Evolutionary conservation across 1,140 invertebrate species (phyloP).

Genomic region (Temnothorax curvispinosus): DNA sequence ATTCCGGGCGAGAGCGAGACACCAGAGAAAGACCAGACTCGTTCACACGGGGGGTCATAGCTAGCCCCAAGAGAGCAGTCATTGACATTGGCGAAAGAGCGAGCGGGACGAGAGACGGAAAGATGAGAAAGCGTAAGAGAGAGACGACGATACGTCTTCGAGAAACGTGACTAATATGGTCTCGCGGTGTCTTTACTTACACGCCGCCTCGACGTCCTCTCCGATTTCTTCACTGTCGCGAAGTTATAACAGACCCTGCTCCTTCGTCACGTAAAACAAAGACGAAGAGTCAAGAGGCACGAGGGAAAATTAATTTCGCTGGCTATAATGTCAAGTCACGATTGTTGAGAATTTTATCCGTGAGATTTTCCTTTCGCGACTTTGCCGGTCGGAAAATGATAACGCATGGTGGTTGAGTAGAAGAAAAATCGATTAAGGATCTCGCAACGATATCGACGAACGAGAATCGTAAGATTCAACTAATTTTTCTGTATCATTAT

Average conservation of each 20-base stretch:
- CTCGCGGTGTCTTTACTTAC: conserved; percentile 48
- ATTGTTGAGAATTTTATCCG: background rate
- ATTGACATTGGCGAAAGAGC: conserved; percentile 80
- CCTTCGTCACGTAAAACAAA: background rate
- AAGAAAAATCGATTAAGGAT: background rate
- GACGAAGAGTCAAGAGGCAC: background rate
- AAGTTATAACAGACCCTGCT: background rate
- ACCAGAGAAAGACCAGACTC: conserved; percentile 74
- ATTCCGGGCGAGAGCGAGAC: conserved; percentile 62
- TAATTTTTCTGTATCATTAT: background rate
- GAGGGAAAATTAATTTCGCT: conserved; percentile 27
- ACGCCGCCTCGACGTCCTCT: conserved; percentile 57
- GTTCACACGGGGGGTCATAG: conserved; percentile 75
- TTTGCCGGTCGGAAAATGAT: background rate
- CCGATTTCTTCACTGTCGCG: conserved; percentile 51
- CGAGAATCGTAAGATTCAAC: background rate
- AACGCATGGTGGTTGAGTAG: background rate
- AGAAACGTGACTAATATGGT: conserved; percentile 77
- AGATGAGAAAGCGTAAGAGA: conserved; percentile 20
- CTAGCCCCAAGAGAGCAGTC: conserved; percentile 79
- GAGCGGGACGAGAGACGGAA: conserved; percentile 43
- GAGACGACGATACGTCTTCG: conserved; percentile 27
- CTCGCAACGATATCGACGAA: background rate
- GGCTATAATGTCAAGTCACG: background rate
- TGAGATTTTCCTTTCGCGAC: conserved; percentile 19